Conservation (phyloP, 2,797 vertebrate genomes). For the Cirrhinus mrigala region DNA sequence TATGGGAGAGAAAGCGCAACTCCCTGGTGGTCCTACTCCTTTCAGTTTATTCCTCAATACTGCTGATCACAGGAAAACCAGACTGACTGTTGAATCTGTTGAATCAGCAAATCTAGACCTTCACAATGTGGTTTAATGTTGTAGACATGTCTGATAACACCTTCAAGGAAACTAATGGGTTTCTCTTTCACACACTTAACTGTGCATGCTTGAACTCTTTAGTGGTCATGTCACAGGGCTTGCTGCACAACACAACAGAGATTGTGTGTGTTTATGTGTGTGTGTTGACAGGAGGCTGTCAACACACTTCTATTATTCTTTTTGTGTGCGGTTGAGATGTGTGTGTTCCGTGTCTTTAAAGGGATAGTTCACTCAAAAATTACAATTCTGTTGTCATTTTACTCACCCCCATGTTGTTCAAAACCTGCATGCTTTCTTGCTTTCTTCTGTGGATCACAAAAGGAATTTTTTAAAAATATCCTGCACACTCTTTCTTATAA, state of each 20-base stretch:
- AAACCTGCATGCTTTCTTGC: not conserved
- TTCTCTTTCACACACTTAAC: constrained; percentile 4
- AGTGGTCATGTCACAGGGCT: not conserved
- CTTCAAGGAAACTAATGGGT: not conserved
- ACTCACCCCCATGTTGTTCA: not conserved
- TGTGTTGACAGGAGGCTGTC: not conserved
- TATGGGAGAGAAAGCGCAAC: not conserved
- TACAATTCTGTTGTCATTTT: not conserved
- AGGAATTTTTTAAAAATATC: not conserved
- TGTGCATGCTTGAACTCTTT: not conserved
- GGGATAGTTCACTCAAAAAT: not conserved
- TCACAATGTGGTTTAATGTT: constrained; percentile 4
- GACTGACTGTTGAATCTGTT: not conserved
- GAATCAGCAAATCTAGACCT: constrained; percentile 12
- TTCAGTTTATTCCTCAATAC: not conserved
- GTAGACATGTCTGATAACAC: not conserved
- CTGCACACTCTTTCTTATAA: not conserved
- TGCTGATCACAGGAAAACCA: not conserved
- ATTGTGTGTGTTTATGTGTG: not conserved
- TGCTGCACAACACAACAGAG: not conserved
- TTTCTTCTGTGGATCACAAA: constrained; percentile 19
- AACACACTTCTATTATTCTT: not conserved
- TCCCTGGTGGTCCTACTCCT: not conserved
- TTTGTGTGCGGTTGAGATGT: not conserved
- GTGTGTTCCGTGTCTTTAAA: not conserved